Percentiles rank a stretch among this genome's conserved stretches.
phyloP scores from a whole-genome alignment of 2,888 invertebrate species.

The Tricholauxania praeusta region DNA sequence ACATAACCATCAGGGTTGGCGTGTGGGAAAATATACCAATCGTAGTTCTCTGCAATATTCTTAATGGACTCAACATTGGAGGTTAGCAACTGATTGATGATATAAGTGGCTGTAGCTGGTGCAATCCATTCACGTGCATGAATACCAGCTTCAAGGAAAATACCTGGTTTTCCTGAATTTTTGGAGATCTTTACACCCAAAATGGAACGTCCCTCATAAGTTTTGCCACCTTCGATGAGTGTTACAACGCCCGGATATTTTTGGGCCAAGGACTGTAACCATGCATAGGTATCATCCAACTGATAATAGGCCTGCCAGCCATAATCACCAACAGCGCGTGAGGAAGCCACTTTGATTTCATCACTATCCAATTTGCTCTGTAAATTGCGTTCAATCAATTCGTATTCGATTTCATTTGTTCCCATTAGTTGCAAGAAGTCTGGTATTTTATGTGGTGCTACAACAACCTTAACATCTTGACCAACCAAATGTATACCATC shows the following conservation, averaged over 20 bases:
- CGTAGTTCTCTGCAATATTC: constrained; percentile 71
- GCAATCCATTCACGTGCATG: constrained; percentile 84
- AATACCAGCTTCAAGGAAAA: constrained; percentile 76
- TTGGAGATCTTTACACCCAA: constrained; percentile 71
- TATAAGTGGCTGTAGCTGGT: constrained; percentile 74
- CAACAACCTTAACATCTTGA: constrained; percentile 66
- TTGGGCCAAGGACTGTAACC: constrained; percentile 70
- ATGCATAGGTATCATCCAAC: constrained; percentile 69
- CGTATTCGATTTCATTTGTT: constrained; percentile 64
- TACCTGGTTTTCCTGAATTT: constrained; percentile 68
- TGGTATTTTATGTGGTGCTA: constrained; percentile 52
- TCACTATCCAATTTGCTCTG: constrained; percentile 54
- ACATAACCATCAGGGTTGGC: constrained; percentile 84
- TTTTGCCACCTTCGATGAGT: constrained; percentile 69
- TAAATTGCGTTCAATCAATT: constrained; percentile 67
- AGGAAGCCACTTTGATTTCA: constrained; percentile 47
- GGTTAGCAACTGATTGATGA: constrained; percentile 73
- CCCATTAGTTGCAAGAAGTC: constrained; percentile 48
- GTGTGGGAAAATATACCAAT: constrained; percentile 82
- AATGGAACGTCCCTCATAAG: constrained; percentile 73
- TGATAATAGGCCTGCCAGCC: constrained; percentile 59
- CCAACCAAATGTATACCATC: constrained; percentile 63
- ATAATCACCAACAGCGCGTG: constrained; percentile 49
- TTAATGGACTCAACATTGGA: constrained; percentile 70
- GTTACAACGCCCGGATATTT: constrained; percentile 68